Base-by-base conservation (phyloP, 2,113 vertebrate genomes). In the Apistogramma diplotaenia region DNA sequence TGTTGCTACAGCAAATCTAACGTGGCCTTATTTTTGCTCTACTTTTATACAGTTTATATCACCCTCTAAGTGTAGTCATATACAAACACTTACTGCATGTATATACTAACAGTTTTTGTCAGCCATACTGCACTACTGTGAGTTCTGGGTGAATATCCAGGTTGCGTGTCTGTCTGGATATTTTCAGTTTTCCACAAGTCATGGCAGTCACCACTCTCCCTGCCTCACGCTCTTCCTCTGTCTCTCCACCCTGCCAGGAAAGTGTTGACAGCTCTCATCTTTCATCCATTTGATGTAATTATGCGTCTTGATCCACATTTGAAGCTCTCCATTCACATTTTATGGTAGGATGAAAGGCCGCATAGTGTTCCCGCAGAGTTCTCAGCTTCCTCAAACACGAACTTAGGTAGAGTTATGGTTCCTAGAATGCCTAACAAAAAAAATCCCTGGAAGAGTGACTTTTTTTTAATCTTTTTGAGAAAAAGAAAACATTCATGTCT, bases 231-330 rank as follows among this genome's bases (percentile, higher is more conserved):
- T 60, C 57, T 58, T 35, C 72, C 78, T 78, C 58, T 4, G 19
- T 82, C 83, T 83, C 78, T 56, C 76, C 81, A 79, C 58, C 74
- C 87, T 82, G 80, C 85, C 91, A 80, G 87, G 75, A 91, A 87
- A 80, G 79, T 80, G 71, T 85, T 82, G 86, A 89, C 87, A 81
- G 86, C 84, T 82, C 87, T 88, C 86, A 65, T 89, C 73, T 87
- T 87, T 85, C 86, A 77, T 82, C 85, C 78, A 31, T 78, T 74
- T 91, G 83, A 91, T 91, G 84, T 74, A 62, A 88, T 90, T 89
- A 87, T 49, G 40, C 35, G 81, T 73, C 61, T 79, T 62, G 25
- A 29, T 71, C 46, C 74, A 70, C 79, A 80, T 82, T 67, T 58
- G 21, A 87, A 89, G 60, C 87, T 84, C 83, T 67, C 83, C 84